Evolutionary conservation across 2,888 invertebrate genomes (phyloP).

Genomic region (Podabrus alpinus): DNA sequence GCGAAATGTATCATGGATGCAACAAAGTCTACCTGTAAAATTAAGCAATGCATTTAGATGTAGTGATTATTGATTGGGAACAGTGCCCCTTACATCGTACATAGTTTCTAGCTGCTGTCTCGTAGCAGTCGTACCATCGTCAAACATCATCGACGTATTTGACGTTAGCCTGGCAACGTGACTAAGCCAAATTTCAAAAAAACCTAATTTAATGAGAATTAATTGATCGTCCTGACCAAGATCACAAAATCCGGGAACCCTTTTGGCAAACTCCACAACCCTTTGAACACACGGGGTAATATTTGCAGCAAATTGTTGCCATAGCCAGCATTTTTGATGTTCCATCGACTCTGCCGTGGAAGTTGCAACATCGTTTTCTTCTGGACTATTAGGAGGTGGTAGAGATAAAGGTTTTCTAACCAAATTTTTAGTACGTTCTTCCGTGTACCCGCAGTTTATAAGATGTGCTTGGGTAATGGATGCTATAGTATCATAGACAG

Average conservation of each 20-base stretch:
- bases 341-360: slow-evolving; percentile 69
- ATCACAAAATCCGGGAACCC: slow-evolving; percentile 88
- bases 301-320: slow-evolving; percentile 84
- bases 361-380: slow-evolving; percentile 56
- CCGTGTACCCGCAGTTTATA: slow-evolving; percentile 85
- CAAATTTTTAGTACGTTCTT: slow-evolving; percentile 76
- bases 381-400: slow-evolving; percentile 46
- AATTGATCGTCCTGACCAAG: slow-evolving; percentile 95
- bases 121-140: slow-evolving; percentile 85
- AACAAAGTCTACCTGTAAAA: slow-evolving; percentile 79
- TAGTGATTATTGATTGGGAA: slow-evolving; percentile 6
- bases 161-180: slow-evolving; percentile 82
- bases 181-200: slow-evolving; percentile 95
- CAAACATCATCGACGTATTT: slow-evolving; percentile 79
- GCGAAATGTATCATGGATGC: slow-evolving; percentile 81
- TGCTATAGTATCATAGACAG: slow-evolving; percentile 78
- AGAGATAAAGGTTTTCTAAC: slow-evolving; percentile 71
- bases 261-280: slow-evolving; percentile 95
- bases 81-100: slow-evolving; percentile 75
- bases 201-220: slow-evolving; percentile 93
- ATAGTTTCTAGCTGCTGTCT: slow-evolving; percentile 82
- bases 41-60: slow-evolving; percentile 7
- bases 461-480: slow-evolving; percentile 85
- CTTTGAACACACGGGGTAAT: slow-evolving; percentile 90
- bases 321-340: slow-evolving; percentile 78